These are phyloP conservation scores for Pseudopodoces humilis DNA, from an alignment of 2,113 vertebrate species.

Conservation along the genomic window DNA sequence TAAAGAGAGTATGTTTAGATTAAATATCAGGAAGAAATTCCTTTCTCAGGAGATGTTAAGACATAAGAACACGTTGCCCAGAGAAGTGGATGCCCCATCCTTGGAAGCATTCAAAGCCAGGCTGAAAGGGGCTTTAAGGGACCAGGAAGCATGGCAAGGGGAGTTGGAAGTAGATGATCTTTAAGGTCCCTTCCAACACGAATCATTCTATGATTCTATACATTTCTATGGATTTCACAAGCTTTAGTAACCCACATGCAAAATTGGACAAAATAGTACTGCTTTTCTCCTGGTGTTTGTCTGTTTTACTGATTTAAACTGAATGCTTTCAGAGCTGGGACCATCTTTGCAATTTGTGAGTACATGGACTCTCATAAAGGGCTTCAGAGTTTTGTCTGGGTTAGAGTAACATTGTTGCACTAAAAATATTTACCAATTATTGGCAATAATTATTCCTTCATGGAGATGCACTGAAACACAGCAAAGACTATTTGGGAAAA, in stretches of 20 bases:
- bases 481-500: neutral
- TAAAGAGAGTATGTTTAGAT: neutral
- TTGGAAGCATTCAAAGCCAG: neutral
- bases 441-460: neutral
- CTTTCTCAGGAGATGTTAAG: neutral
- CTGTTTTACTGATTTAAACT: neutral
- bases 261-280: neutral
- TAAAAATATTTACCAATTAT: neutral
- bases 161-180: neutral
- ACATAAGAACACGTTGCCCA: neutral
- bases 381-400: neutral
- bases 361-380: neutral
- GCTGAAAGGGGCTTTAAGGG: neutral
- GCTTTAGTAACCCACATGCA: neutral
- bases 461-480: neutral
- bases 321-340: neutral
- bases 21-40: neutral
- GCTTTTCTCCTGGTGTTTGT: neutral
- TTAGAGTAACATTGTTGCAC: neutral
- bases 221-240: neutral
- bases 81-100: neutral
- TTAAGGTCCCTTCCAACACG: neutral
- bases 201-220: neutral
- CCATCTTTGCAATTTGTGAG: neutral
- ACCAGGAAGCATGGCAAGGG: neutral